Percentiles rank a stretch among this genome's conserved stretches.
phyloP scores from a whole-genome alignment of 2,888 invertebrate genomes.

The Callyntrura guangdongensis region DNA sequence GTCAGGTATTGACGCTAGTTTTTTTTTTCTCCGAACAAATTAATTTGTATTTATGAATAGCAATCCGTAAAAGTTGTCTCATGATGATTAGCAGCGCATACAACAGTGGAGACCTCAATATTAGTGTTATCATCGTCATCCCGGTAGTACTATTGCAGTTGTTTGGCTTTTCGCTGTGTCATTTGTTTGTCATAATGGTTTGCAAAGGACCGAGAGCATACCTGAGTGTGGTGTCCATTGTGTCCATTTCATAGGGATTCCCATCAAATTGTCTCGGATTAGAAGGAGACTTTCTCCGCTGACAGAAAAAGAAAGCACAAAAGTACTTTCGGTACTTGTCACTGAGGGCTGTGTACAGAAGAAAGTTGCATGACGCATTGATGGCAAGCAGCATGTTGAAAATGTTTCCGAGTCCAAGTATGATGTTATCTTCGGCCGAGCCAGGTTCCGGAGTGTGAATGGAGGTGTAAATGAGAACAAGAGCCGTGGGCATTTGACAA shows the following conservation, averaged over 20 bases:
- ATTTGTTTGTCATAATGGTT: conserved; percentile 40
- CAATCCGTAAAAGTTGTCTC: conserved; percentile 32
- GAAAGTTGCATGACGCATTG: conserved; percentile 92
- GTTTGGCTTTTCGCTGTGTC: conserved; percentile 33
- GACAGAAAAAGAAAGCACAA: conserved; percentile 76
- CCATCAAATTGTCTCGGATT: conserved; percentile 76
- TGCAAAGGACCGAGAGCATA: conserved; percentile 74
- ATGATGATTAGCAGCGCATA: not conserved
- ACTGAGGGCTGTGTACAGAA: conserved; percentile 92
- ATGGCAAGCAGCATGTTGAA: conserved; percentile 90
- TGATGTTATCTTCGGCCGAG: conserved; percentile 86
- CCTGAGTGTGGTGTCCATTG: conserved; percentile 81
- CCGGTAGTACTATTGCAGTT: not conserved
- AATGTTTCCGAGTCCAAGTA: conserved; percentile 89
- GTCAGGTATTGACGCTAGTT: not conserved
- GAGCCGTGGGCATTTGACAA: conserved; percentile 85
- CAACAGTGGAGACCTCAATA: conserved; percentile 16
- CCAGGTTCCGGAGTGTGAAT: conserved; percentile 85
- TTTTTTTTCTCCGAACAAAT: not conserved
- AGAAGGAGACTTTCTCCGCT: conserved; percentile 86
- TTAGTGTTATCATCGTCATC: not conserved
- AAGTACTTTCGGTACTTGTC: conserved; percentile 88
- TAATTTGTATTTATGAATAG: conserved; percentile 1
- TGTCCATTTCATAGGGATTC: conserved; percentile 79
- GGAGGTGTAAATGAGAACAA: conserved; percentile 86